Percentiles rank a stretch among this genome's conserved stretches.
Evolutionary conservation across 2,888 invertebrate species (phyloP).

Genomic region (Euphydryas editha): DNA sequence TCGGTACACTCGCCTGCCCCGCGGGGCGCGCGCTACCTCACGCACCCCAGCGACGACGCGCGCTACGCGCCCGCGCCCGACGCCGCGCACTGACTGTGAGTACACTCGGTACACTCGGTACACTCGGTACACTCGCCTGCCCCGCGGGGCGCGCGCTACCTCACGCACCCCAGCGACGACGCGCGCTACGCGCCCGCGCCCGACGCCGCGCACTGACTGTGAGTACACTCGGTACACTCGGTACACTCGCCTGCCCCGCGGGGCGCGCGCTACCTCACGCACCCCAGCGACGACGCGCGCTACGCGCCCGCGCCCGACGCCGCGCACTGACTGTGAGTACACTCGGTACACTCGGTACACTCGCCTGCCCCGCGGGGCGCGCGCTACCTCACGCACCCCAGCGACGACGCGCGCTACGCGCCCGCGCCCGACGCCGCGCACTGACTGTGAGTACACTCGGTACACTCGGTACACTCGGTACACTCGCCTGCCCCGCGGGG

Average conservation of each 20-base stretch:
- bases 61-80: neutral
- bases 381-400: conserved; percentile 77
- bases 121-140: no score
- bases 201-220: conserved; percentile 1
- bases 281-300: conserved; percentile 6
- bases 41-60: conserved; percentile 7
- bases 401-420: conserved; percentile 92
- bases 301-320: conserved; percentile 68
- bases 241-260: no score
- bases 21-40: conserved; percentile 53
- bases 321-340: conserved; percentile 94
- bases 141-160: neutral
- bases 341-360: conserved; percentile 88
- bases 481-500: conserved; percentile 55
- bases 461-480: no score
- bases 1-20: neutral
- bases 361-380: conserved; percentile 83
- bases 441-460: no score
- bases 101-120: no score
- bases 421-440: conserved; percentile 96
- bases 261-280: conserved; percentile 4
- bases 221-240: neutral
- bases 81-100: conserved; percentile 1
- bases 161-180: conserved; percentile 7
- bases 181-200: neutral